phyloP scores from a whole-genome alignment of 53 echinoderm and acorn worm species.

The Crossaster papposus region DNA sequence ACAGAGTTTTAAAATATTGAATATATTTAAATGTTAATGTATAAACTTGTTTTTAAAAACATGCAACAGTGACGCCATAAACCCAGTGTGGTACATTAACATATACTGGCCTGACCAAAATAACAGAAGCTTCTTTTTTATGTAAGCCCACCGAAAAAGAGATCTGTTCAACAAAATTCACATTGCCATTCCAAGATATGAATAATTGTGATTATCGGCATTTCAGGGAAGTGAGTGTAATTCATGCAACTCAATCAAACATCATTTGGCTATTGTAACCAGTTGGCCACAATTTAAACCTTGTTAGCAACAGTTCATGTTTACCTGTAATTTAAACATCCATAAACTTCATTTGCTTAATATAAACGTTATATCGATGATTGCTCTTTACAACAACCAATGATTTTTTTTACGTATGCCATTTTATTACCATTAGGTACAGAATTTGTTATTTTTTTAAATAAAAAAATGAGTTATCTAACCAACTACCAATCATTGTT shows the following conservation, averaged over 20 bases:
- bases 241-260: background rate
- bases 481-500: too few relatives aligned
- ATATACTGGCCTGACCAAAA: background rate
- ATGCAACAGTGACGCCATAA: background rate
- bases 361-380: background rate
- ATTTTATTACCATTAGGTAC: too few relatives aligned
- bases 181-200: background rate
- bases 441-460: too few relatives aligned
- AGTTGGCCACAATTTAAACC: background rate
- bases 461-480: too few relatives aligned
- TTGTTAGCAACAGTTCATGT: background rate
- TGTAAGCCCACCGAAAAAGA: background rate
- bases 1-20: constrained; percentile 52
- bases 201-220: background rate
- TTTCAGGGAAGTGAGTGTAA: background rate
- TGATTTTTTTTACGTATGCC: too few relatives aligned
- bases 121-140: background rate
- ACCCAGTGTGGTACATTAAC: background rate
- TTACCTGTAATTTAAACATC: background rate
- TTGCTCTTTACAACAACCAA: too few relatives aligned
- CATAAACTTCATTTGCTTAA: background rate
- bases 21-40: constrained; percentile 42
- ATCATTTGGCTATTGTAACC: background rate
- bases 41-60: background rate
- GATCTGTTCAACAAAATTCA: background rate